Conservation (phyloP, 2,888 invertebrate genomes). For the Branchellion lobata region DNA sequence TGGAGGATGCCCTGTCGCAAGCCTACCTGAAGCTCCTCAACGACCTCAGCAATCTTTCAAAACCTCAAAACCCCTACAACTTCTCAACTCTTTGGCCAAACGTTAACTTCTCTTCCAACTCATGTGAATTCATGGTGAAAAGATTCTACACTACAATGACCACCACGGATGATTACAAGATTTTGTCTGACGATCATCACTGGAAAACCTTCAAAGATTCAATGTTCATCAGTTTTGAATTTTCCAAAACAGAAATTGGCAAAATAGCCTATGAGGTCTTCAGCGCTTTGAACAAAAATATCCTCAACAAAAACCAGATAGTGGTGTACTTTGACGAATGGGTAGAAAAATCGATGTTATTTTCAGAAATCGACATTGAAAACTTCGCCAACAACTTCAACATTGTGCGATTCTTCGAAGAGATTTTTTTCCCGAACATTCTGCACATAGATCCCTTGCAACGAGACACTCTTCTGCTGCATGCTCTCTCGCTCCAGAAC, state of each 20-base stretch:
- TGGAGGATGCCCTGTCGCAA: constrained; percentile 52
- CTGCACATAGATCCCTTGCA: constrained; percentile 29
- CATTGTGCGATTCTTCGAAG: constrained; percentile 50
- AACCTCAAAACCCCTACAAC: constrained; percentile 15
- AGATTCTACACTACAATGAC: constrained; percentile 48
- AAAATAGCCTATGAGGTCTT: constrained; percentile 42
- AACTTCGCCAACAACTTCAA: constrained; percentile 47
- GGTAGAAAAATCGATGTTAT: constrained; percentile 38
- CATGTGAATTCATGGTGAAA: constrained; percentile 42
- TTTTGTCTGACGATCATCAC: constrained; percentile 47
- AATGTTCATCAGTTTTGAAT: constrained; percentile 50
- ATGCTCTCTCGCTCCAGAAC: constrained; percentile 52
- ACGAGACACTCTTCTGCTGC: constrained; percentile 51
- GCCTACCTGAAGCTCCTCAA: constrained; percentile 52
- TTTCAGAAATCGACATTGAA: constrained; percentile 29
- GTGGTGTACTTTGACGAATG: constrained; percentile 46
- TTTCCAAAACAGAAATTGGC: constrained; percentile 25
- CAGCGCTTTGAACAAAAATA: constrained; percentile 26
- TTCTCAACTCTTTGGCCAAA: constrained; percentile 50
- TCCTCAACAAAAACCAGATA: neutral
- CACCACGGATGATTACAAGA: neutral
- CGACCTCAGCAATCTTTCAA: constrained; percentile 47
- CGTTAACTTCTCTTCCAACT: constrained; percentile 38
- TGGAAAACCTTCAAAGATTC: constrained; percentile 51
- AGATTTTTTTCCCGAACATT: constrained; percentile 53